Conservation (phyloP, 2,113 vertebrate genomes). For the Apeltes quadracus region DNA sequence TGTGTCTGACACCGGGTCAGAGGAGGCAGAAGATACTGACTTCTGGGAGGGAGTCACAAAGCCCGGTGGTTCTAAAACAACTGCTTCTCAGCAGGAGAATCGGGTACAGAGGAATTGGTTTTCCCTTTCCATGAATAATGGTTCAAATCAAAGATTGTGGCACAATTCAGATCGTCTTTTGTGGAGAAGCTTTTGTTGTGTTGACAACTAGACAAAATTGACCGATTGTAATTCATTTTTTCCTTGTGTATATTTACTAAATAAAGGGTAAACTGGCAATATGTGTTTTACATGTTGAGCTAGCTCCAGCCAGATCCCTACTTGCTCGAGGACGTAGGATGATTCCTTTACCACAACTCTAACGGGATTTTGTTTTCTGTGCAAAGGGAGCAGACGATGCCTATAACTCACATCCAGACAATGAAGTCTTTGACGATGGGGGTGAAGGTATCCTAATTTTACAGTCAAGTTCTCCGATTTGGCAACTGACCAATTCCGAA, state of each 20-base stretch:
- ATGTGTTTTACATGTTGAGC: neutral
- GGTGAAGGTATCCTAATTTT: slow-evolving; percentile 72
- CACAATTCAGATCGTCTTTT: neutral
- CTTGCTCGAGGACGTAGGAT: slow-evolving; percentile 31
- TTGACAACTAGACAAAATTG: neutral
- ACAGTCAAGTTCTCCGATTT: neutral
- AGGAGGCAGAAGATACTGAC: slow-evolving; percentile 69
- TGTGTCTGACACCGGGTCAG: slow-evolving; percentile 25
- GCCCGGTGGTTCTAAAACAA: slow-evolving; percentile 38
- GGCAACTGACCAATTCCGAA: neutral
- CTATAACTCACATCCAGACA: slow-evolving; percentile 44
- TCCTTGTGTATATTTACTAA: neutral
- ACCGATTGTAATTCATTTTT: neutral
- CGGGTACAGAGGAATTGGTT: slow-evolving; percentile 47
- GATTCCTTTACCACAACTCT: neutral
- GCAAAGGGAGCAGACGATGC: slow-evolving; percentile 56
- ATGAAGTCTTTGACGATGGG: slow-evolving; percentile 70
- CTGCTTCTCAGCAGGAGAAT: slow-evolving; percentile 46
- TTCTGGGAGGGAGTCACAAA: slow-evolving; percentile 78
- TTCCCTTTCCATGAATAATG: neutral
- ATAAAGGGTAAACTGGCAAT: neutral
- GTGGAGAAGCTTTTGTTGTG: neutral
- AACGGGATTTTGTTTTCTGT: neutral
- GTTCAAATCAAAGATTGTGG: neutral
- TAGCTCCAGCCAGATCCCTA: neutral